phyloP scores from a whole-genome alignment of 2,797 vertebrate genomes.

The Catamblyrhynchus diadema region DNA sequence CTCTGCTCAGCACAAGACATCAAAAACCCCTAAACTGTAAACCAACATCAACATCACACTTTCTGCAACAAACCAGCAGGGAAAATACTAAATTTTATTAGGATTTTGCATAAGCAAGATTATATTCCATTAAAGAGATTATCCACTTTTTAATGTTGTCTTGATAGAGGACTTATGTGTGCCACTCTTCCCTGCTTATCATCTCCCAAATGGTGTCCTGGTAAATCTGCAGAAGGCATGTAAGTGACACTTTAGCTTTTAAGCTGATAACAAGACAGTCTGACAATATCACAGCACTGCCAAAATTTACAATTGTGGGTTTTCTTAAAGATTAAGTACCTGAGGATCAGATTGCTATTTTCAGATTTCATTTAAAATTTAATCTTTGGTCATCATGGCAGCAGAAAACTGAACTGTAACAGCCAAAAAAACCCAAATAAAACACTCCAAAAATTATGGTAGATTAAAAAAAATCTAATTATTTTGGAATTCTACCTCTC shows the following conservation, averaged over 20 bases:
- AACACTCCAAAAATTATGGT: neutral
- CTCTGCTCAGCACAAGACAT: neutral
- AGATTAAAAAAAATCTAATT: neutral
- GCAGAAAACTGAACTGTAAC: neutral
- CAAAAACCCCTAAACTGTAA: neutral
- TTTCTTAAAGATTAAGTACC: neutral
- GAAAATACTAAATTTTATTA: neutral
- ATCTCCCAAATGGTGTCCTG: neutral
- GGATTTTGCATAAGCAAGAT: neutral
- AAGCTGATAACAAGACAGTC: neutral
- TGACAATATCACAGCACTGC: neutral
- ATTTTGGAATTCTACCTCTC: neutral
- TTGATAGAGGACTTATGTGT: neutral
- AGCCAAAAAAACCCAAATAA: neutral
- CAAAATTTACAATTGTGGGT: neutral
- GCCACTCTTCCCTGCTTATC: neutral
- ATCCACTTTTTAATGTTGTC: neutral
- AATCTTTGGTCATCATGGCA: neutral
- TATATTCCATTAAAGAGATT: neutral
- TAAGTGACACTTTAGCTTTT: neutral
- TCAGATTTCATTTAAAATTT: neutral
- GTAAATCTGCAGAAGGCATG: neutral
- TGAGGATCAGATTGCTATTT: neutral
- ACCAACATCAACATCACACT: neutral
- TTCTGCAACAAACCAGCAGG: neutral